Evolutionary conservation across 2,113 vertebrate species (phyloP).

Genomic region (Clarias magur): DNA sequence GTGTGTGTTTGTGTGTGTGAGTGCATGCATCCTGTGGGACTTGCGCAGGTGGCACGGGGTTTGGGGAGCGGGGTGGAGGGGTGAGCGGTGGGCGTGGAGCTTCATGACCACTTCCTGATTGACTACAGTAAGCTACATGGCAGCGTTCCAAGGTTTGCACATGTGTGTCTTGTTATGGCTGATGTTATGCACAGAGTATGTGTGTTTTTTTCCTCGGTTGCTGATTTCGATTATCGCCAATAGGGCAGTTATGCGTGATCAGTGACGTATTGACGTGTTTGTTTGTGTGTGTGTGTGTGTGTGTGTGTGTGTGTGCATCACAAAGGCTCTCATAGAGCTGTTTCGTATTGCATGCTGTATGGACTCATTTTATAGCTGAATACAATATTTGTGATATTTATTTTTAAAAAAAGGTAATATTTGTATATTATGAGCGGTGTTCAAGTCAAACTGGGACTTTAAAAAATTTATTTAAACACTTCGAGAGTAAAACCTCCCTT

Average conservation of each 20-base stretch:
- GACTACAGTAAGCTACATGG: slow-evolving; percentile 63
- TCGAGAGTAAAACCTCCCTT: too few relatives aligned
- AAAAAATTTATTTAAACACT: too few relatives aligned
- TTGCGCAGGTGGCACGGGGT: slow-evolving; percentile 80
- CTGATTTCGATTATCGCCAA: too few relatives aligned
- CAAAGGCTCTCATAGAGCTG: neutral
- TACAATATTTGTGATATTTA: too few relatives aligned
- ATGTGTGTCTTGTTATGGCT: slow-evolving; percentile 33
- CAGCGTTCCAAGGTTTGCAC: slow-evolving; percentile 63
- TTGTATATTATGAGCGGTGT: too few relatives aligned
- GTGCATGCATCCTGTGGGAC: slow-evolving; percentile 80
- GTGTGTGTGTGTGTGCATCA: neutral
- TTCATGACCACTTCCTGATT: slow-evolving; percentile 82
- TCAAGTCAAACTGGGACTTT: too few relatives aligned
- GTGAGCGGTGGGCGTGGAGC: slow-evolving; percentile 58
- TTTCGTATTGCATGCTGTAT: too few relatives aligned
- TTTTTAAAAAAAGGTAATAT: too few relatives aligned
- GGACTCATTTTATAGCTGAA: too few relatives aligned
- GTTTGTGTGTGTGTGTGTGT: neutral
- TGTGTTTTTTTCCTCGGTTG: neutral
- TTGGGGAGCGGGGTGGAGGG: slow-evolving; percentile 46
- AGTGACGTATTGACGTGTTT: neutral
- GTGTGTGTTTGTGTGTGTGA: slow-evolving; percentile 29
- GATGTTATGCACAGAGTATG: neutral
- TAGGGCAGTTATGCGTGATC: neutral